These are phyloP conservation scores for Etheostoma spectabile DNA, from an alignment of 2,113 vertebrate species.

Conservation along the genomic window DNA sequence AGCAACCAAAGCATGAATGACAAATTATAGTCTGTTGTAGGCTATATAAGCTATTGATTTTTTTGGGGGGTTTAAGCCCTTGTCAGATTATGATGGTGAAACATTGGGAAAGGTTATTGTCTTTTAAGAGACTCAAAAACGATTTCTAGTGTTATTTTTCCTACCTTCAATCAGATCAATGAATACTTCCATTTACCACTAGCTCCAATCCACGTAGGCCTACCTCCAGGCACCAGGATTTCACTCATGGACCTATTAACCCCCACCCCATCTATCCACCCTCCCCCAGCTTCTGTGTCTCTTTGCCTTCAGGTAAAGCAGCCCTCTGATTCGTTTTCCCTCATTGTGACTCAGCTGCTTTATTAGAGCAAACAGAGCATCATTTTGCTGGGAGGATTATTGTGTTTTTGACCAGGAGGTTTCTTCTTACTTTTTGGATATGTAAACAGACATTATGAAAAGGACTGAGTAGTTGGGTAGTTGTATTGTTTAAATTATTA, in stretches of 20 bases:
- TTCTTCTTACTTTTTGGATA: constrained; percentile 2
- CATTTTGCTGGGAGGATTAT: constrained; percentile 34
- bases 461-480: not conserved
- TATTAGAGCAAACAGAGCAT: constrained; percentile 56
- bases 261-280: constrained; percentile 24
- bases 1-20: not conserved
- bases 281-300: constrained; percentile 26
- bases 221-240: constrained; percentile 61
- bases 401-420: not conserved
- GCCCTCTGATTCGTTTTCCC: constrained; percentile 50
- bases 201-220: constrained; percentile 30
- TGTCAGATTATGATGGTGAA: not conserved
- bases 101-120: not conserved
- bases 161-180: not conserved
- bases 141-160: not conserved
- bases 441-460: constrained; percentile 2
- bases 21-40: not conserved
- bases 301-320: constrained; percentile 63
- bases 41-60: too few relatives aligned
- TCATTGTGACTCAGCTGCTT: constrained; percentile 68
- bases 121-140: not conserved
- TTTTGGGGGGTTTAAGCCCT: not conserved
- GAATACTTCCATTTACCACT: not conserved
- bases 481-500: not conserved
- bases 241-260: constrained; percentile 39